Percentiles rank a stretch among this genome's conserved stretches.
These are phyloP conservation scores for Apamea epomidion DNA, from an alignment of 2,888 invertebrate species.

Conservation along the genomic window DNA sequence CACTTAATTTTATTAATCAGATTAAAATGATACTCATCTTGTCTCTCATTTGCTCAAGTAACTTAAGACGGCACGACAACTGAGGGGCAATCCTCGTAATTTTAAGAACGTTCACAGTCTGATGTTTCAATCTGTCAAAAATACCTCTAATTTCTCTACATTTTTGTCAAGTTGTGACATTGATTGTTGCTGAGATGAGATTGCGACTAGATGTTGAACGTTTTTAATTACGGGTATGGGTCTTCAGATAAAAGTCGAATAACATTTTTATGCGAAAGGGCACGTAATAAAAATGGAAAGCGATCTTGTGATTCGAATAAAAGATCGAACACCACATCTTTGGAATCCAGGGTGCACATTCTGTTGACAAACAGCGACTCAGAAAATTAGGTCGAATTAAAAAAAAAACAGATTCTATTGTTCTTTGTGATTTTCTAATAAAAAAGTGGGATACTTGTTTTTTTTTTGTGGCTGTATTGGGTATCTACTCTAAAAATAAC, in stretches of 20 bases:
- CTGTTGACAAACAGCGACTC: conserved; percentile 51
- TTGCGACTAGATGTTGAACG: no score
- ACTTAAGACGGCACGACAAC: no score
- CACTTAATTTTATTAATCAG: neutral
- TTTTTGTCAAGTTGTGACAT: no score
- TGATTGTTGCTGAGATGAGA: no score
- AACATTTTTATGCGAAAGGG: conserved; percentile 32
- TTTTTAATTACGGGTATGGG: no score
- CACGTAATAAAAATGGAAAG: conserved; percentile 32
- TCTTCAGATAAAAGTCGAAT: neutral
- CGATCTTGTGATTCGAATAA: conserved; percentile 48
- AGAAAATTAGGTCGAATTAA: conserved; percentile 17
- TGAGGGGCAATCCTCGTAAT: no score
- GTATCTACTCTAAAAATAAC: neutral
- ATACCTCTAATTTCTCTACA: no score
- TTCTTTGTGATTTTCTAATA: conserved; percentile 4
- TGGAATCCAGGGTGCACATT: conserved; percentile 23
- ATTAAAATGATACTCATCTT: neutral
- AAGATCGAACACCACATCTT: conserved; percentile 34
- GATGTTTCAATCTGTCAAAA: no score
- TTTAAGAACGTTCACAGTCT: no score
- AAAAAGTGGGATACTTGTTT: neutral
- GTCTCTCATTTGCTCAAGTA: neutral
- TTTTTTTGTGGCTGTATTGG: neutral
- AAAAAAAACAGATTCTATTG: neutral